Conservation (phyloP, 1,140 invertebrate species). For the Heliconius eleuchia region DNA sequence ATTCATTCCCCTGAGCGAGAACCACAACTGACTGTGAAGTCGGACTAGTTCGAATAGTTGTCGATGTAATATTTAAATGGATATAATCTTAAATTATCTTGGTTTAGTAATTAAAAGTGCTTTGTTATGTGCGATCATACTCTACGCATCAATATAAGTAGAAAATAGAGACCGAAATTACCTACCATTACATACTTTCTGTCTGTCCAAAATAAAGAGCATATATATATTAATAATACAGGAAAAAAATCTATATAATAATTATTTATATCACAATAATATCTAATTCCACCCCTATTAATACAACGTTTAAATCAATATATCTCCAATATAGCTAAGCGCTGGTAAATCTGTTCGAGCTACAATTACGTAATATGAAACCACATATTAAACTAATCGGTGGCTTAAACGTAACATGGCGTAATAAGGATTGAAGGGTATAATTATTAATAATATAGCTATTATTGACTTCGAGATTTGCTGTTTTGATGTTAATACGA, state of each 20-base stretch:
- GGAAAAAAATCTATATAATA: background rate
- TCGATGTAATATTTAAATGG: no score
- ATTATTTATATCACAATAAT: background rate
- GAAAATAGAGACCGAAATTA: no score
- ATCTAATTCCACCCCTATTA: background rate
- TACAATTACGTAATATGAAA: slow-evolving; percentile 11
- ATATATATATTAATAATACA: background rate
- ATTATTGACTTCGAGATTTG: background rate
- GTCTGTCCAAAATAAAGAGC: no score
- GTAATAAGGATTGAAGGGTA: slow-evolving; percentile 17
- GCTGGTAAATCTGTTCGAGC: background rate
- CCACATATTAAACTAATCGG: slow-evolving; percentile 16
- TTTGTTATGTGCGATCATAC: no score
- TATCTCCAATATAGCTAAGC: slow-evolving; percentile 6
- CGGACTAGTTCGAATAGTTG: no score
- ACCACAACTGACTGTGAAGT: no score
- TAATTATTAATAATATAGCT: background rate
- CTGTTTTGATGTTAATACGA: background rate
- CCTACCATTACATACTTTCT: no score
- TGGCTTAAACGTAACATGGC: slow-evolving; percentile 10
- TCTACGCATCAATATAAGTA: no score
- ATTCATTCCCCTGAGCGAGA: no score
- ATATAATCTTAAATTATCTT: no score
- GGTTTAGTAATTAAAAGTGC: no score
- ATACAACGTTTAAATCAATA: background rate